Base-by-base conservation (phyloP, 2,888 invertebrate genomes). In the Ormyrus labotus region DNA sequence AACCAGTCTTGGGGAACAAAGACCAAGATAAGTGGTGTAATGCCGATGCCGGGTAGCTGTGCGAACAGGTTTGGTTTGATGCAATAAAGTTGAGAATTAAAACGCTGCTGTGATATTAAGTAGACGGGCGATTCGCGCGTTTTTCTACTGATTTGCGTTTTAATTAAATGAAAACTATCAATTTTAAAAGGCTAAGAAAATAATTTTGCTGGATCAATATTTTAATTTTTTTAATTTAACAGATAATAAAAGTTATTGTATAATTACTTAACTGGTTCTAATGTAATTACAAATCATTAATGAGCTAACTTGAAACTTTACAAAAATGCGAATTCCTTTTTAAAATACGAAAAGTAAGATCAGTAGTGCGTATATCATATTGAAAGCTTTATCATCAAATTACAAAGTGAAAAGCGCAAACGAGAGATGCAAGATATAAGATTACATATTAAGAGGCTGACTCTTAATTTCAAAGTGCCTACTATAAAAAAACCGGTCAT, bases 371-470 rank as follows among this genome's bases (percentile, higher is more conserved):
- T 11, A 19, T 19, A 64, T 34, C 34, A 74, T 74, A 57, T 65
- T 13, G 19, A 50, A 60, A 6, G 51, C 58, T 50, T 76, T 76
- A 76, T 69, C 75, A 58, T 76, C 53, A 10, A 34, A 34, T 34
- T 34, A 34, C 34, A 34, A 76, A 61, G 60, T 76, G 61, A 76
- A 61, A 11, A 69, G 10, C 61, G 64, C 19, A 53, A 60, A 53
- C 3, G 47, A 58, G 50, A 64, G 60, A 57, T 58, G 55, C 7
- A 48, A 64, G 75, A 60, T 51, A 53, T 68, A 61, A 57, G 34
- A 70, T 77, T 77, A 64, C 76, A 77, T 64, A 70, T 70, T 50
- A 57, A 63, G 76, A 70, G 64, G 50, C 45, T 13, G 53, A 47
- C 63, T 69, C 55, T 73, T 64, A 73, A 73, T 34, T 34, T 34